These are phyloP conservation scores for Zosterops hypoxanthus DNA, from an alignment of 2,113 vertebrate species.

Conservation along the genomic window DNA sequence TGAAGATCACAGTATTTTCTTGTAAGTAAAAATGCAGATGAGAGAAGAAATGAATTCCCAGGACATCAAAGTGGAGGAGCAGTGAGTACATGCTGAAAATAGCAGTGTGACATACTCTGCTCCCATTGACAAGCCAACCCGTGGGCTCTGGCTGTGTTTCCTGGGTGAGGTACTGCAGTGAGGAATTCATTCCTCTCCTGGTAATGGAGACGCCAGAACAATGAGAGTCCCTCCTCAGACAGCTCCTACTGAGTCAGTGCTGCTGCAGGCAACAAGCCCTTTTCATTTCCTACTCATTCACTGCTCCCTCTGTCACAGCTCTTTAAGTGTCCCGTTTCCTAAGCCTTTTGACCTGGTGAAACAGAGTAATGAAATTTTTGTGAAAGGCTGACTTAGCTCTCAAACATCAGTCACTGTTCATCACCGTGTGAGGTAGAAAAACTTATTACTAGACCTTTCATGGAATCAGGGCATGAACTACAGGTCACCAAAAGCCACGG, in stretches of 20 bases:
- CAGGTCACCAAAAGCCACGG: background rate
- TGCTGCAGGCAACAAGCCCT: background rate
- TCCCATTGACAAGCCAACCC: background rate
- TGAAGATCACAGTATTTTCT: background rate
- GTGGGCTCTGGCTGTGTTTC: background rate
- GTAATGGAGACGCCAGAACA: background rate
- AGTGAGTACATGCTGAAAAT: background rate
- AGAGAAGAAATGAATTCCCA: background rate
- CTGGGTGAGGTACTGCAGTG: background rate
- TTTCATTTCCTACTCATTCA: background rate
- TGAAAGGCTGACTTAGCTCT: background rate
- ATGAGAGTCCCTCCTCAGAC: background rate
- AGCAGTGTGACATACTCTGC: background rate
- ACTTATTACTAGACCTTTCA: background rate
- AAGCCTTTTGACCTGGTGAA: background rate
- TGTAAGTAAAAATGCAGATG: background rate
- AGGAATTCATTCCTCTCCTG: background rate
- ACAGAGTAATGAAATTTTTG: conserved; percentile 2
- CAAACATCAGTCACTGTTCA: background rate
- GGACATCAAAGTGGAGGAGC: background rate
- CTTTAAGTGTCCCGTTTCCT: background rate
- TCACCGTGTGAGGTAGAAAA: background rate
- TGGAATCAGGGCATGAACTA: background rate
- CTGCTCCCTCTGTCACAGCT: background rate
- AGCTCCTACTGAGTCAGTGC: background rate